Conservation (phyloP, 2,113 vertebrate genomes). For the Gnathonemus longibarbis region DNA sequence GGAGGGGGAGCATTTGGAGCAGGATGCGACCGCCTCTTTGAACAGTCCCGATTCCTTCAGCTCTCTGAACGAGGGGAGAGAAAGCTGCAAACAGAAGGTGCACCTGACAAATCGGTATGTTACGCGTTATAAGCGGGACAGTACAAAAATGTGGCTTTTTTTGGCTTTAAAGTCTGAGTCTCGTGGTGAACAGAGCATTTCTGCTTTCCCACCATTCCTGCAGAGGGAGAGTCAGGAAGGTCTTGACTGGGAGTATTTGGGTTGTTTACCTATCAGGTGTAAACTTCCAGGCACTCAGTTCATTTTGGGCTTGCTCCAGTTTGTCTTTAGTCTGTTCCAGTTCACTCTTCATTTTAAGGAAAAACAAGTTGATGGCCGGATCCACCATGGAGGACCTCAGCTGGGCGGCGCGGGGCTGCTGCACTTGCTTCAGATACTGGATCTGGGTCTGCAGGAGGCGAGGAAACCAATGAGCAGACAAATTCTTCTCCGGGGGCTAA, state of each 20-base stretch:
- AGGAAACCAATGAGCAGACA: constrained; percentile 38
- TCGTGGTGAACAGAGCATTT: constrained; percentile 92
- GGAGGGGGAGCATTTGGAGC: constrained; percentile 62
- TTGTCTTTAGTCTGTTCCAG: constrained; percentile 99
- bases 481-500: neutral
- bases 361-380: constrained; percentile 99
- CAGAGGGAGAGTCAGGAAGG: constrained; percentile 97
- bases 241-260: constrained; percentile 98
- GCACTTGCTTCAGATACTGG: constrained; percentile 99
- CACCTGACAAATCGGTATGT: constrained; percentile 94
- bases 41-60: constrained; percentile 91
- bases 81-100: constrained; percentile 98
- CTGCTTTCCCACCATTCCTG: constrained; percentile 95
- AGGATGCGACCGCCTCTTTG: constrained; percentile 89
- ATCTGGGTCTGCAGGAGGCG: constrained; percentile 85
- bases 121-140: constrained; percentile 84
- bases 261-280: constrained; percentile 99
- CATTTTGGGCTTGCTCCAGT: constrained; percentile 99
- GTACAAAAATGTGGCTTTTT: constrained; percentile 74
- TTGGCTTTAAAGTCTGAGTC: constrained; percentile 94
- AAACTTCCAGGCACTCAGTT: constrained; percentile 99
- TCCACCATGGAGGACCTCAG: constrained; percentile 98
- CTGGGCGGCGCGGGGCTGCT: constrained; percentile 95
- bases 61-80: constrained; percentile 85
- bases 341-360: constrained; percentile 99